phyloP scores from a whole-genome alignment of 2,888 invertebrate species.

The Microctonus brassicae region DNA sequence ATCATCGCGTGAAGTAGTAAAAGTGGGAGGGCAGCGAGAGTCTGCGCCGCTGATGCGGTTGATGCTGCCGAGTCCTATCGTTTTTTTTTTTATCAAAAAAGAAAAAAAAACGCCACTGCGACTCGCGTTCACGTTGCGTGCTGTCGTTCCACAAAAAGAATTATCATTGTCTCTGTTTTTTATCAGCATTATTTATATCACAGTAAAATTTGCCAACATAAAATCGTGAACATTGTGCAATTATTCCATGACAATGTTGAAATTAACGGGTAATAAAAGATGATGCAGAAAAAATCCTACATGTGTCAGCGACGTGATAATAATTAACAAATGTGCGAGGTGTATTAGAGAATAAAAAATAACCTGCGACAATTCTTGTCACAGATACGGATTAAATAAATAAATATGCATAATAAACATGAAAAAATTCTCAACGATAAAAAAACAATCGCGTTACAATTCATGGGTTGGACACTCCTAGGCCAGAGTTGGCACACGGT shows the following conservation, averaged over 20 bases:
- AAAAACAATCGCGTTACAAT: slow-evolving; percentile 6
- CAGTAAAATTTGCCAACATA: background rate
- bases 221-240: background rate
- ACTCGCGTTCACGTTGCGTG: slow-evolving; percentile 7
- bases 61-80: slow-evolving; percentile 1
- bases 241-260: background rate
- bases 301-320: background rate
- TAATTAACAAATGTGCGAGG: background rate
- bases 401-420: background rate
- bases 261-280: background rate
- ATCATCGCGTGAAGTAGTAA: background rate
- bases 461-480: slow-evolving; percentile 43
- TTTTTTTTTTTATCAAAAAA: background rate
- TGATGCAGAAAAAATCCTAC: background rate
- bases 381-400: background rate
- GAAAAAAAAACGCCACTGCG: slow-evolving; percentile 2
- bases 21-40: slow-evolving; percentile 31
- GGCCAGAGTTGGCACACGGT: slow-evolving; percentile 41
- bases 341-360: background rate
- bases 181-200: background rate
- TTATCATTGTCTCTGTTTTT: background rate
- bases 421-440: background rate
- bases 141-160: background rate
- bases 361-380: too few relatives aligned
- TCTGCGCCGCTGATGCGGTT: slow-evolving; percentile 33